Evolutionary conservation across 2,888 invertebrate genomes (phyloP), one percentile per base, ranked within the genome.

Genomic region (Drosophila yooni): DNA sequence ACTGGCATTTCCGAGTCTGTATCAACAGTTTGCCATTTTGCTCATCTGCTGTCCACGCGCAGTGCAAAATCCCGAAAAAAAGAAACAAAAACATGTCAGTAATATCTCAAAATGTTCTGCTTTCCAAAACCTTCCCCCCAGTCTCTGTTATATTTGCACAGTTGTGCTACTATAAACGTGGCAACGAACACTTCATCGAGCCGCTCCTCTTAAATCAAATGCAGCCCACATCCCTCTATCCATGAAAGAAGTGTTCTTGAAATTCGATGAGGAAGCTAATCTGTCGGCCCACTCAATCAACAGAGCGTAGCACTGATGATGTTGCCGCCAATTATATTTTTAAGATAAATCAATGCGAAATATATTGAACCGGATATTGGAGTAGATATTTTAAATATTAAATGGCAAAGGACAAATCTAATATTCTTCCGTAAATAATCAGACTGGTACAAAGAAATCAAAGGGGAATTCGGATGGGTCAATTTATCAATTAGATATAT

Each of bases 1-100:
- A 82, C 82, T 77, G 82, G 70, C 84, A 84, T 81, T 75, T 79
- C 54, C 68, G 60, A 72, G 51, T 50, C 72, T 66, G 74, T 78
- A 85, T 89, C 85, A 89, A 88, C 90, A 89, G 90, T 78, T 88
- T 86, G 85, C 77, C 89, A 78, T 79, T 46, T 76, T 72, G 67
- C 57, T 67, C 69, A 53, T 48, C 59, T 59, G 25, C 60, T 38
- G 58, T 59, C 54, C 43, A 50, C 64, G 61, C 51, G 56, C 48
- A 53, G 56, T 62, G 67, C 34, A 75, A 79, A 88, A 82, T 72
- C 71, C 71, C 73, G 81, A 76, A 74, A 59, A 65, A 40, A 56
- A 68, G n/a, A 10, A 66, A 40, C 43, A 29, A 40, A 66, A 68
- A 29, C 62, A 51, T 63, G 76, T 70, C 64, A 46, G 58, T 33